Base-by-base conservation (phyloP, 2,888 invertebrate species). In the Leucoma salicis region DNA sequence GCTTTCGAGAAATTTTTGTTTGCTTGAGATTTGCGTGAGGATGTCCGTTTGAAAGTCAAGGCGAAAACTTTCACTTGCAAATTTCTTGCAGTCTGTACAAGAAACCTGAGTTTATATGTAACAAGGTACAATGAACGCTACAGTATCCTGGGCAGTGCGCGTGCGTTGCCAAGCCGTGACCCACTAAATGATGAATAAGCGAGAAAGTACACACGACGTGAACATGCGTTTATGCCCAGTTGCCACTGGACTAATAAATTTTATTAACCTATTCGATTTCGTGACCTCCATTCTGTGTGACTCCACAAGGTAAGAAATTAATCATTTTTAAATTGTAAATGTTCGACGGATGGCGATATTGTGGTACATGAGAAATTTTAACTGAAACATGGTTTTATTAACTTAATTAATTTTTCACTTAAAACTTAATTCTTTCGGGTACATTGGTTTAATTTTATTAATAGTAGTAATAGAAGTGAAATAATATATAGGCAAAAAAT, bases 101-200 rank as follows among this genome's bases (percentile, higher is more conserved):
- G 69, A 70, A 73, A 70, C 67, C 71, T 75, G 66, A 36, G 35
- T 13, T 32, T 57, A 60, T 53, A 70, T 70, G 71, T 74, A 76
- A 74, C 73, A 52, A 67, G 60, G 58, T 63, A 64, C 72, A 77
- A 79, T 77, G 74, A 70, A 74, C 75, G 69, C 66, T 57, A 60
- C 53, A 11, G 50, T 55, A 49, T 65, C 66, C 69, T 66, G 64
- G 58, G 69, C 62, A 63, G 55, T 55, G 55, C 60, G 59, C 63
- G 56, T 56, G 42, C 57, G 47, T 8, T 12, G 12, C 44, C 66
- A 67, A 63, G 63, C 64, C 62, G 66, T 72, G 82, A 82, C 85
- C 85, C 74, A 86, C 82, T 78, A 75, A 79, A 69, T 72, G 74
- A 76, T 77, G 74, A 78, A 78, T 78, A 77, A 75, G 74, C 76